Evolutionary conservation across 2,113 vertebrate genomes (phyloP).

Genomic region (Onychostoma macrolepis): DNA sequence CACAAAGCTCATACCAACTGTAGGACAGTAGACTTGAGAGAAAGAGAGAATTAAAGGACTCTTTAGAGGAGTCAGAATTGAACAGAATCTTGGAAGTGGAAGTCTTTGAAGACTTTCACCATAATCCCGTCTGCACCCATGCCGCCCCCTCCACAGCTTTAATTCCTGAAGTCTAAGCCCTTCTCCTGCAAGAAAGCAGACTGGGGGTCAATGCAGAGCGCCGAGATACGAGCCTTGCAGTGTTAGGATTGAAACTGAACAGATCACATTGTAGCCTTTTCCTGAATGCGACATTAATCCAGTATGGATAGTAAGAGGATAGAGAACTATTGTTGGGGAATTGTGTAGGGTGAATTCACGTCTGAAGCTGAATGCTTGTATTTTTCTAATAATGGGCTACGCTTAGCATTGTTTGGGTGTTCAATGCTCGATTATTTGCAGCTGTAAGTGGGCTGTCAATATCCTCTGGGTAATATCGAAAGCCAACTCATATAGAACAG

Average conservation of each 20-base stretch:
- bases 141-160: constrained; percentile 64
- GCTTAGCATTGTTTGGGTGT: constrained; percentile 18
- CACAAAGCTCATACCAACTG: neutral
- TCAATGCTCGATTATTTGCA: constrained; percentile 16
- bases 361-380: constrained; percentile 13
- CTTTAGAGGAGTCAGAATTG: constrained; percentile 52
- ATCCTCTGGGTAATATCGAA: constrained; percentile 39
- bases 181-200: constrained; percentile 62
- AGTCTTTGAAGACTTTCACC: constrained; percentile 73
- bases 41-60: constrained; percentile 36
- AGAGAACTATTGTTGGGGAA: constrained; percentile 33
- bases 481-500: constrained; percentile 7
- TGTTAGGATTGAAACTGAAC: constrained; percentile 47
- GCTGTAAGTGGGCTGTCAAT: constrained; percentile 29
- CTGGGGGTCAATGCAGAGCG: constrained; percentile 62
- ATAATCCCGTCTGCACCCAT: constrained; percentile 72
- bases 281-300: constrained; percentile 48
- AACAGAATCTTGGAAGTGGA: constrained; percentile 58
- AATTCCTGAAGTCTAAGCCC: constrained; percentile 67
- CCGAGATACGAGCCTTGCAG: constrained; percentile 28
- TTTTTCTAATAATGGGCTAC: constrained; percentile 23
- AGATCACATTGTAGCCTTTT: constrained; percentile 28
- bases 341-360: constrained; percentile 31
- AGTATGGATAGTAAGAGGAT: constrained; percentile 31
- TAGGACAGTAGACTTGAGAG: constrained; percentile 10